A percentile compares a stretch with the other conserved stretches of the same genome.
phyloP scores from a whole-genome alignment of 2,888 invertebrate species.

The Tachina lurida region DNA sequence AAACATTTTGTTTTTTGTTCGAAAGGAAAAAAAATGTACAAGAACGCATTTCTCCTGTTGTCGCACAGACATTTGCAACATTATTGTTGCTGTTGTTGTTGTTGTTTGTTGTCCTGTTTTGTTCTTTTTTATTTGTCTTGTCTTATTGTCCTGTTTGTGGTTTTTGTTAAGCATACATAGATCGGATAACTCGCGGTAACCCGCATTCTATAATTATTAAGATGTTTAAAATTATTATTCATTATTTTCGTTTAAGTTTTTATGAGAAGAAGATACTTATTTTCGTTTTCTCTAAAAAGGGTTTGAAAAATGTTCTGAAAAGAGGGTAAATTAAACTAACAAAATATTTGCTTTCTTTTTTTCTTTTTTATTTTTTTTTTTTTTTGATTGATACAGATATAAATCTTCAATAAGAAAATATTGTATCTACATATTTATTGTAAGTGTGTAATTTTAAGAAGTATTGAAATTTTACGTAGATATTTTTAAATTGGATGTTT shows the following conservation, averaged over 20 bases:
- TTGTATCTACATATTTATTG: slow-evolving; percentile 11
- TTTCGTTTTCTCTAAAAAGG: slow-evolving; percentile 1
- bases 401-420: slow-evolving; percentile 41
- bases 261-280: slow-evolving; percentile 32
- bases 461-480: neutral
- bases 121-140: slow-evolving; percentile 22
- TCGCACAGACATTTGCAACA: slow-evolving; percentile 49
- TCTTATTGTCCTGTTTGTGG: slow-evolving; percentile 53
- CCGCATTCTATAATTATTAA: slow-evolving; percentile 76
- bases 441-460: slow-evolving; percentile 10
- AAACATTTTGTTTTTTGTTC: slow-evolving; percentile 15
- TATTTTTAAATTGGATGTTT: neutral
- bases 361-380: slow-evolving; percentile 13
- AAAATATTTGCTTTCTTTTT: slow-evolving; percentile 10
- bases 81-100: slow-evolving; percentile 25
- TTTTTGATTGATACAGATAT: slow-evolving; percentile 58
- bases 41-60: slow-evolving; percentile 24
- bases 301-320: slow-evolving; percentile 25
- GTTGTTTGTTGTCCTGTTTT: slow-evolving; percentile 51
- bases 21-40: slow-evolving; percentile 39
- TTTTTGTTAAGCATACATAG: slow-evolving; percentile 74
- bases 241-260: slow-evolving; percentile 51
- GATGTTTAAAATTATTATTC: slow-evolving; percentile 43
- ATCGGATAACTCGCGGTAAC: slow-evolving; percentile 78
- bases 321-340: slow-evolving; percentile 54